A percentile compares a stretch with the other conserved stretches of the same genome.
phyloP scores from a whole-genome alignment of 2,113 vertebrate species.

The human (Homo sapiens) region GRCh38 chr3:31232001-31232500 shows the following conservation, averaged over 20 bases:
- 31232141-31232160: not conserved
- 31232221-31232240: no score
- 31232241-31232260: not conserved
- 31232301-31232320: not conserved
- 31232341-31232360: not conserved
- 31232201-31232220: not conserved
- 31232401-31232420: not conserved
- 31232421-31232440: rapidly evolving
- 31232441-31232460: no score
- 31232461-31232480: not conserved
- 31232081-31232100: not conserved
- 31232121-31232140: not conserved
- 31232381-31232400: not conserved
- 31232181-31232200: not conserved
- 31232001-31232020: not conserved
- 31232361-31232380: no score
- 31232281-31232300: rapidly evolving
- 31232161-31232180: not conserved
- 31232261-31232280: not conserved
- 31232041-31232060: not conserved
- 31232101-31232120: not conserved
- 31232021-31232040: not conserved
- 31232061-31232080: not conserved
- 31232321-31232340: not conserved
- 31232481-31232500: not conserved